A percentile compares a stretch with the other conserved stretches of the same genome.
Conservation (phyloP, 2,797 vertebrate genomes). For the Molossus alvarezi region DNA sequence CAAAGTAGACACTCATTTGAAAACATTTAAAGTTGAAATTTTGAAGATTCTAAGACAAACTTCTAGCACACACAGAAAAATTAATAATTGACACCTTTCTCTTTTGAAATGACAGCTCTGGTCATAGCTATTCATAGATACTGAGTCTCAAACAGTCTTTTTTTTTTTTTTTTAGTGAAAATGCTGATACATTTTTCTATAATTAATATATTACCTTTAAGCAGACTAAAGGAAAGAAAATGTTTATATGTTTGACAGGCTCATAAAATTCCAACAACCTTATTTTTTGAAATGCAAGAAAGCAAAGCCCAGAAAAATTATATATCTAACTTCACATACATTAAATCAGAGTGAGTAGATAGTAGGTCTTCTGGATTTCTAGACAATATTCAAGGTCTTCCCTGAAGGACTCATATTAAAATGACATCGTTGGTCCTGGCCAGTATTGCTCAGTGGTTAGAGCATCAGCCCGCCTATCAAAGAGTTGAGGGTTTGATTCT, state of each 20-base stretch:
- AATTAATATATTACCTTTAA: conserved; percentile 87
- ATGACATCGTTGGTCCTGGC: neutral
- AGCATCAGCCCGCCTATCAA: too few relatives aligned
- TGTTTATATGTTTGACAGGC: neutral
- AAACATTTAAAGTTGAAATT: conserved; percentile 2
- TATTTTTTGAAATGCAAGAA: conserved; percentile 61
- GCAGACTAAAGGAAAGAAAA: conserved; percentile 93
- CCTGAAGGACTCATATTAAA: conserved; percentile 22
- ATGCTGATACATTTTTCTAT: neutral
- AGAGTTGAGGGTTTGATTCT: too few relatives aligned
- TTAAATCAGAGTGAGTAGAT: conserved; percentile 3
- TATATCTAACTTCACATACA: neutral
- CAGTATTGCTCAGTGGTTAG: too few relatives aligned
- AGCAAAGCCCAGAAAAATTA: conserved; percentile 46
- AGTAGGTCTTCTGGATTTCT: conserved; percentile 43
- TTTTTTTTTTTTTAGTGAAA: conserved; percentile 21
- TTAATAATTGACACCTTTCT: neutral
- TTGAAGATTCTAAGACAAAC: neutral
- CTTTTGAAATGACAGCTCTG: neutral
- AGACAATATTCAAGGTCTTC: conserved; percentile 30
- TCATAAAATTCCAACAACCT: conserved; percentile 35
- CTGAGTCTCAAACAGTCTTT: neutral
- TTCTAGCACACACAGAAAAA: conserved; percentile 10
- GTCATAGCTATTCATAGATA: conserved; percentile 10
- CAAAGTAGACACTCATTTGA: neutral